Conservation (phyloP, 1,140 invertebrate genomes). For the Solenopsis fugax region DNA sequence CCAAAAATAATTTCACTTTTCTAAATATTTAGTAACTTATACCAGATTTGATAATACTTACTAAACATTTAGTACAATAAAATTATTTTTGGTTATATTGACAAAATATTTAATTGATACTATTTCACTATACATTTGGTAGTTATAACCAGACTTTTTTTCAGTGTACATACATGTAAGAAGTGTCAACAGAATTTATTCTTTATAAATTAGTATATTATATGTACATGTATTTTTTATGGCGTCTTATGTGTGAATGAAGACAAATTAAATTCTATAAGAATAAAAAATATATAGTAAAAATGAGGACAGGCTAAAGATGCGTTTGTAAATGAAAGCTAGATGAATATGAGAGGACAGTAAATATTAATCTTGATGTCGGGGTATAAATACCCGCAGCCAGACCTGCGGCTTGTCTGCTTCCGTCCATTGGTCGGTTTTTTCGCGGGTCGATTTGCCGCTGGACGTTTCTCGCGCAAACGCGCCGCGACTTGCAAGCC, state of each 20-base stretch:
- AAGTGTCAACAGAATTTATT: neutral
- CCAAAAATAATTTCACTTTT: too few relatives aligned
- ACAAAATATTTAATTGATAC: too few relatives aligned
- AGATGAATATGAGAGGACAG: neutral
- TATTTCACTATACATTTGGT: too few relatives aligned
- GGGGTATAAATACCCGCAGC: constrained; percentile 19
- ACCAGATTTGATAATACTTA: too few relatives aligned
- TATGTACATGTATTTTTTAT: neutral
- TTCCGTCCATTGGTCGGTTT: constrained; percentile 74
- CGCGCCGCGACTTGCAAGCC: constrained; percentile 47
- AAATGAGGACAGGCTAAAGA: neutral
- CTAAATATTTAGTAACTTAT: too few relatives aligned
- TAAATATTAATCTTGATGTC: neutral
- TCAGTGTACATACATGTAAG: neutral
- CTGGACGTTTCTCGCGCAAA: constrained; percentile 76
- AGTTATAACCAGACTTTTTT: too few relatives aligned
- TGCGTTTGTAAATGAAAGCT: neutral
- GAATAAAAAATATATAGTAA: neutral
- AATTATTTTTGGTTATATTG: too few relatives aligned
- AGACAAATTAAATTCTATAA: neutral
- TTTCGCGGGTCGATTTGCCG: constrained; percentile 85
- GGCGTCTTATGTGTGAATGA: neutral
- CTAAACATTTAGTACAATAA: too few relatives aligned
- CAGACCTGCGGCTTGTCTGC: constrained; percentile 17
- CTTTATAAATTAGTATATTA: neutral